A percentile compares a stretch with the other conserved stretches of the same genome.
Evolutionary conservation across 2,797 vertebrate species (phyloP).

Genomic region (Periophthalmus magnuspinnatus): DNA sequence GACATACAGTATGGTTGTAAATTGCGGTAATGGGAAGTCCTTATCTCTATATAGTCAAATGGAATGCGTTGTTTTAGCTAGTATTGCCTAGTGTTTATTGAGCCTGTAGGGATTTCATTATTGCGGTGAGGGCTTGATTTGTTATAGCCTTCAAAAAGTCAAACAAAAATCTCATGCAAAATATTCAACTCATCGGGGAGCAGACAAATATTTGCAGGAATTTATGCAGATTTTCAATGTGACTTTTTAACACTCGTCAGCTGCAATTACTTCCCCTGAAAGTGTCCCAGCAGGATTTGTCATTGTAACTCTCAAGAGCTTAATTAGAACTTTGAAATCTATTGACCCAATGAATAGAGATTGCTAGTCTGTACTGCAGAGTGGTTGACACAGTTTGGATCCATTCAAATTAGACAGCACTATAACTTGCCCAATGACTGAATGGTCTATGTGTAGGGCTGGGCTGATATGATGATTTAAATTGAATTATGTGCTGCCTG

Average conservation of each 20-base stretch:
- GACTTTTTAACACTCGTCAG: slow-evolving; percentile 4
- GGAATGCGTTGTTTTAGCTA: slow-evolving; percentile 10
- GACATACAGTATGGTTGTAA: not conserved
- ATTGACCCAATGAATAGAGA: slow-evolving; percentile 19
- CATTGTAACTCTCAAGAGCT: not conserved
- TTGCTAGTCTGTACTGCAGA: not conserved
- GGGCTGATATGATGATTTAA: too few species aligned
- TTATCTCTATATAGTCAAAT: not conserved
- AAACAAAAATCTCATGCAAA: slow-evolving; percentile 14
- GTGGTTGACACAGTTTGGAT: not conserved
- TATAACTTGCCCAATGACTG: too few species aligned
- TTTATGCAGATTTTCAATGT: slow-evolving; percentile 3
- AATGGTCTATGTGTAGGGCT: too few species aligned
- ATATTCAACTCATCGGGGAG: slow-evolving; percentile 3
- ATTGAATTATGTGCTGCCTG: too few species aligned
- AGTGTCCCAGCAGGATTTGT: not conserved
- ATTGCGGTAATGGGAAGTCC: not conserved
- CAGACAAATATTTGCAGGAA: slow-evolving; percentile 1
- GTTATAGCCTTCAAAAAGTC: not conserved
- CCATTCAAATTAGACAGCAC: too few species aligned
- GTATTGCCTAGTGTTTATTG: not conserved
- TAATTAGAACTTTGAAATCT: slow-evolving; percentile 6
- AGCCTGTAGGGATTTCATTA: slow-evolving; percentile 9
- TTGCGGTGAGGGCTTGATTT: slow-evolving; percentile 4
- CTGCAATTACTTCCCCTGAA: not conserved